These are phyloP conservation scores for Arrhopalites spinosus DNA, from an alignment of 2,888 invertebrate species.

Conservation along the genomic window DNA sequence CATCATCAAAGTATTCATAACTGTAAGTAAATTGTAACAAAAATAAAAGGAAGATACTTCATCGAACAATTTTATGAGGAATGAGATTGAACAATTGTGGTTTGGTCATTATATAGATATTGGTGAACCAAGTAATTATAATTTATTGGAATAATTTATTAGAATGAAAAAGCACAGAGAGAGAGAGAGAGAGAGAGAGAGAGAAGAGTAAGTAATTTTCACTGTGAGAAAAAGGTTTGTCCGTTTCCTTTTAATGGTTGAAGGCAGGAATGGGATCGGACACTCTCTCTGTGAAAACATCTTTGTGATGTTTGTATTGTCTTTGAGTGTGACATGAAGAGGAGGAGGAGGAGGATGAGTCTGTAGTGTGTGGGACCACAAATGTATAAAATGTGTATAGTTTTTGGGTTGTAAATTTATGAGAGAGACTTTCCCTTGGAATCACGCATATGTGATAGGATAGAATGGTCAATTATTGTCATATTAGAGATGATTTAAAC, in stretches of 20 bases:
- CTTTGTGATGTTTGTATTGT: not conserved
- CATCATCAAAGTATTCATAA: too few species aligned
- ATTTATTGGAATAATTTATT: conserved; percentile 8
- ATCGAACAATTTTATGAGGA: too few species aligned
- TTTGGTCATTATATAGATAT: too few species aligned
- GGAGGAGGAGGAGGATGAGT: too few species aligned
- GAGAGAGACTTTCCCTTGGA: conserved; percentile 21
- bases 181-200: too few species aligned
- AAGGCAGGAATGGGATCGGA: conserved; percentile 6
- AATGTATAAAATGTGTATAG: conserved; percentile 15
- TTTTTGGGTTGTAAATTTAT: conserved; percentile 27
- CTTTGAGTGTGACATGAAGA: not conserved
- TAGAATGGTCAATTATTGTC: conserved; percentile 49
- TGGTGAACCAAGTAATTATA: not conserved
- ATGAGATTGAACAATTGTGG: too few species aligned
- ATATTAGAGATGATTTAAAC: conserved; percentile 48
- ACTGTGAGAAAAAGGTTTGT: conserved; percentile 6
- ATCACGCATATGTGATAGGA: conserved; percentile 25
- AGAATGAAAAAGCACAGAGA: not conserved
- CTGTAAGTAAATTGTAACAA: too few species aligned
- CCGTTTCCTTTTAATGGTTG: not conserved
- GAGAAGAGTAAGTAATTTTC: conserved; percentile 18
- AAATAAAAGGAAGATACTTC: too few species aligned
- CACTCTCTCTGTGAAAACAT: conserved; percentile 3
- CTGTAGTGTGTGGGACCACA: not conserved